phyloP scores from a whole-genome alignment of 2,888 invertebrate genomes.

The Operophtera brumata region DNA sequence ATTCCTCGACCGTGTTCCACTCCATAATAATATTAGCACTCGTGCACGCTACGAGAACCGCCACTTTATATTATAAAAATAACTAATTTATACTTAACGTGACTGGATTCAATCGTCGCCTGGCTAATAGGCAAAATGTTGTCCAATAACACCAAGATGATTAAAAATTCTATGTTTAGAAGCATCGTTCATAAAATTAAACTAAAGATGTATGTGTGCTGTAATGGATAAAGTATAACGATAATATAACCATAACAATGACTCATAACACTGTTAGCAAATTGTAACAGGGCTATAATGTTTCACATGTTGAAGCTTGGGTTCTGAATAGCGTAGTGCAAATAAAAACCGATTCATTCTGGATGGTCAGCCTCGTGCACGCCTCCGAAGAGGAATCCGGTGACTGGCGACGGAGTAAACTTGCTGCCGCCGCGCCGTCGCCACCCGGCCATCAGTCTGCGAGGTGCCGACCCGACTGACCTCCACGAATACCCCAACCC shows the following conservation, averaged over 20 bases:
- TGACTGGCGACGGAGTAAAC: slow-evolving; percentile 82
- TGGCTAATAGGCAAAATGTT: slow-evolving; percentile 15
- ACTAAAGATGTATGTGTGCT: slow-evolving; percentile 11
- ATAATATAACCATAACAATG: slow-evolving; percentile 11
- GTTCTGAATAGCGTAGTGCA: slow-evolving; percentile 38
- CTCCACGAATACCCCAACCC: slow-evolving; percentile 45
- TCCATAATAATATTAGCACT: slow-evolving; percentile 48
- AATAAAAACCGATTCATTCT: slow-evolving; percentile 76
- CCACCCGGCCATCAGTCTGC: slow-evolving; percentile 71
- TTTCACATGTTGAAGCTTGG: slow-evolving; percentile 26
- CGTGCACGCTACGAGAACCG: slow-evolving; percentile 57
- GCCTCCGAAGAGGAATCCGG: slow-evolving; percentile 82
- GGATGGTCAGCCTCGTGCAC: slow-evolving; percentile 73
- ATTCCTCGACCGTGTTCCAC: slow-evolving; percentile 26
- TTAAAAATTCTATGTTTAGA: slow-evolving; percentile 43
- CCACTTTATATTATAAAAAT: slow-evolving; percentile 34
- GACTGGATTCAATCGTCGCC: slow-evolving; percentile 19
- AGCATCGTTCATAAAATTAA: slow-evolving; percentile 41
- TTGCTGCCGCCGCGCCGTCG: slow-evolving; percentile 76
- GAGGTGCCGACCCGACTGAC: slow-evolving; percentile 71
- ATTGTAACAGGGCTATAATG: slow-evolving; percentile 16
- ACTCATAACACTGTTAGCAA: slow-evolving; percentile 11
- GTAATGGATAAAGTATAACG: slow-evolving; percentile 8
- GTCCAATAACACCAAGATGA: slow-evolving; percentile 25
- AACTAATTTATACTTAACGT: slow-evolving; percentile 29